Percentiles rank a stretch among this genome's conserved stretches.
phyloP scores from a whole-genome alignment of 2,113 vertebrate species.

The Amblyornis subalaris region DNA sequence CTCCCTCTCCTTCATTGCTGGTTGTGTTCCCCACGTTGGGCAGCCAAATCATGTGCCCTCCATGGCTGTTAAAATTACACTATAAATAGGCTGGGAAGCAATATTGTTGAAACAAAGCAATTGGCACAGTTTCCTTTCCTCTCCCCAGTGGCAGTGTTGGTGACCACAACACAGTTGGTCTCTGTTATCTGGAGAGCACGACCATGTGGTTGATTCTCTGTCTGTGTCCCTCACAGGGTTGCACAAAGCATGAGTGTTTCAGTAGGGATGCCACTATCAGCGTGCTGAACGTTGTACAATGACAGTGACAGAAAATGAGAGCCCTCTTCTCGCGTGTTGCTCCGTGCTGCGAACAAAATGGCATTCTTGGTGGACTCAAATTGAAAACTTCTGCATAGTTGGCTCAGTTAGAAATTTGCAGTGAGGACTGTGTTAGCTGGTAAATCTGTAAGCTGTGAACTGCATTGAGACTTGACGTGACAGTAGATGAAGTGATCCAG shows the following conservation, averaged over 20 bases:
- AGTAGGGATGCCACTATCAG: neutral
- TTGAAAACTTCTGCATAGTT: neutral
- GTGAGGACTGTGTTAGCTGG: neutral
- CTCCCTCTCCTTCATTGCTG: neutral
- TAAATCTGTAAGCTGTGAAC: neutral
- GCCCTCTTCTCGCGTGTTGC: neutral
- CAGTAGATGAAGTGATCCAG: neutral
- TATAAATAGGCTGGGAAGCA: constrained; percentile 1
- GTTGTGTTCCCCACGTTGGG: neutral
- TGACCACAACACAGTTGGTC: neutral
- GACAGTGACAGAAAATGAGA: neutral
- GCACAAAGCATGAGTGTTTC: neutral
- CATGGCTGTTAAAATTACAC: neutral
- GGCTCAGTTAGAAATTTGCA: neutral
- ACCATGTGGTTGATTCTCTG: neutral
- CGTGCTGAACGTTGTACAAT: neutral
- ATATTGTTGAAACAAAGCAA: neutral
- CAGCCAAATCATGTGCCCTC: neutral
- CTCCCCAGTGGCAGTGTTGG: neutral
- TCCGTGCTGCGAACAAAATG: neutral
- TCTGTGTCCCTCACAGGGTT: neutral
- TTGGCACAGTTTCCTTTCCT: neutral
- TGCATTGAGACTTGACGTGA: neutral
- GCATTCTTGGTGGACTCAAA: neutral
- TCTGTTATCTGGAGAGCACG: neutral